Evolutionary conservation across 1,140 invertebrate species (phyloP).

Genomic region (Macrosteles quadrilineatus): DNA sequence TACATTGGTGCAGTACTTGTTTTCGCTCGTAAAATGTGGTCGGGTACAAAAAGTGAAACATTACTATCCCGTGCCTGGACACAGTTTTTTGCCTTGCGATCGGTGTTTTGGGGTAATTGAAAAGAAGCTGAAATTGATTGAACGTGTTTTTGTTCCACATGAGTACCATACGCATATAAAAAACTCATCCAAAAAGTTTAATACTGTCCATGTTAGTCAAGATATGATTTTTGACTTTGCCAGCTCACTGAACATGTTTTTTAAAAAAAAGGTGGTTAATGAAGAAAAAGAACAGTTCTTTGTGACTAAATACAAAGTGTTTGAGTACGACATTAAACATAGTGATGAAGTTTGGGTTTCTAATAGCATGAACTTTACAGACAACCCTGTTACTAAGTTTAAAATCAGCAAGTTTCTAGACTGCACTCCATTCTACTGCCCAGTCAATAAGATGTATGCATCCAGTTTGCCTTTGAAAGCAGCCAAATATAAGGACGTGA

Average conservation of each 20-base stretch:
- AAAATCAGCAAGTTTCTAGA: background rate
- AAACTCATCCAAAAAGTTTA: constrained; percentile 3
- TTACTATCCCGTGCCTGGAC: too few species aligned
- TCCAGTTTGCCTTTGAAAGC: too few species aligned
- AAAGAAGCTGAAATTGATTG: too few species aligned
- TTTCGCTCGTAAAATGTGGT: too few species aligned
- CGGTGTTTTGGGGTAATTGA: too few species aligned
- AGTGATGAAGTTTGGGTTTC: too few species aligned
- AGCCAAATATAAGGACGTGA: too few species aligned
- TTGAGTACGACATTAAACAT: too few species aligned
- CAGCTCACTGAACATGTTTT: background rate
- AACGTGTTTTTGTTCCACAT: too few species aligned
- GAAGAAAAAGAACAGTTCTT: background rate
- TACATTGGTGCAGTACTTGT: constrained; percentile 11
- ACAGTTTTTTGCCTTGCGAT: too few species aligned
- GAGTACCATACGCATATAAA: background rate
- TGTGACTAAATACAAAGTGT: background rate
- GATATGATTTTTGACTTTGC: too few species aligned
- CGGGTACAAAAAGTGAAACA: background rate
- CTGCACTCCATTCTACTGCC: too few species aligned
- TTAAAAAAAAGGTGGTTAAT: background rate
- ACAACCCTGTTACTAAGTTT: background rate
- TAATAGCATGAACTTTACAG: background rate
- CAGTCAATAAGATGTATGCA: background rate
- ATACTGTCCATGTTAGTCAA: background rate